Percentiles rank a stretch among this genome's conserved stretches.
phyloP scores from a whole-genome alignment of 2,113 vertebrate species.

The Gnathonemus echidnorhynchus region DNA sequence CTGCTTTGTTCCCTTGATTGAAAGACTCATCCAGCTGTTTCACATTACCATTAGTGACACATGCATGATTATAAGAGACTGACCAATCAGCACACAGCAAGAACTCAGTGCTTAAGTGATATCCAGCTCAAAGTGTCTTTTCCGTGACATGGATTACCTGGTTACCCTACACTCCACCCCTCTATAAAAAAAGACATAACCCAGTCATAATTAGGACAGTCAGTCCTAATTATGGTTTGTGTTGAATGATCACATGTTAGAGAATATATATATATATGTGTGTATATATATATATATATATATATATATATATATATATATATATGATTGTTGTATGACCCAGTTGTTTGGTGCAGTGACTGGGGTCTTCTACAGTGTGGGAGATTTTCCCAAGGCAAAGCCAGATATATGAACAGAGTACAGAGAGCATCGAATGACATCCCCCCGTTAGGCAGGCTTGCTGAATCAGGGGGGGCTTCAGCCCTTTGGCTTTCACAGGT shows the following conservation, averaged over 20 bases:
- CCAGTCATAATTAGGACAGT: constrained; percentile 46
- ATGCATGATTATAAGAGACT: background rate
- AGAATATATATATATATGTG: background rate
- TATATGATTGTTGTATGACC: background rate
- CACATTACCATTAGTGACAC: too few species aligned
- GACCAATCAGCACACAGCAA: background rate
- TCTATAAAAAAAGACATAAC: constrained; percentile 45
- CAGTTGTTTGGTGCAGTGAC: background rate
- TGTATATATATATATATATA: background rate
- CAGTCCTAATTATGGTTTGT: constrained; percentile 31
- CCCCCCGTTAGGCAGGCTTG: background rate
- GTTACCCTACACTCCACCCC: background rate
- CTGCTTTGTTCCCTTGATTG: background rate
- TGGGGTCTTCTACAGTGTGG: background rate
- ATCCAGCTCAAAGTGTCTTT: background rate
- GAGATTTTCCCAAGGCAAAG: background rate
- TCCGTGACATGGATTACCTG: background rate
- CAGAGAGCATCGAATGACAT: background rate
- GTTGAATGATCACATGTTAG: background rate
- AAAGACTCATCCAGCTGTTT: background rate
- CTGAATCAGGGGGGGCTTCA: background rate
- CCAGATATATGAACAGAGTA: background rate
- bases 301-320: background rate
- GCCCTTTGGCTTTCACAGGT: background rate
- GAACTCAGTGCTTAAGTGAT: background rate